A percentile compares a stretch with the other conserved stretches of the same genome.
These are phyloP conservation scores for Conger conger DNA, from an alignment of 2,113 vertebrate species.

Conservation along the genomic window DNA sequence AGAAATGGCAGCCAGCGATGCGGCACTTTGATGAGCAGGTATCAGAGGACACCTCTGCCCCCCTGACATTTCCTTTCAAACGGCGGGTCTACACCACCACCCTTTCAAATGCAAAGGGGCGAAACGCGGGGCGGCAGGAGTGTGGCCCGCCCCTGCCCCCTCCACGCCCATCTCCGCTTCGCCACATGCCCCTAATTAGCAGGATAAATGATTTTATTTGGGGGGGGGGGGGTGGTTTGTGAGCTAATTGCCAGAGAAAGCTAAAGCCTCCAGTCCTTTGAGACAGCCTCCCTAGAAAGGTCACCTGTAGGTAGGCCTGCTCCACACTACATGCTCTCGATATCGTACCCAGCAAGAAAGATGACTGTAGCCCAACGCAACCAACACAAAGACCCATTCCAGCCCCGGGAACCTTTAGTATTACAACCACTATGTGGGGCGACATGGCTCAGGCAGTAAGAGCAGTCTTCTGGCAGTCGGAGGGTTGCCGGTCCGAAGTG, in stretches of 20 bases:
- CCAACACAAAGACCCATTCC: background rate
- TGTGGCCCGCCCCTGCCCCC: conserved; percentile 23
- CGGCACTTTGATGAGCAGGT: conserved; percentile 42
- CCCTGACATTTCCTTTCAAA: conserved; percentile 68
- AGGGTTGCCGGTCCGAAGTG: too few species aligned
- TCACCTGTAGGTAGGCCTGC: background rate
- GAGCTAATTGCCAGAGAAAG: conserved; percentile 30
- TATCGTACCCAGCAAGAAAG: background rate
- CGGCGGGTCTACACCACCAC: conserved; percentile 11
- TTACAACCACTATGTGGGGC: too few species aligned
- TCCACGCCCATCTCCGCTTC: conserved; percentile 13
- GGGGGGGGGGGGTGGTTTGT: conserved; percentile 16
- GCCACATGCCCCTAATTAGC: conserved; percentile 48
- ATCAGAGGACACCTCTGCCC: conserved; percentile 47
- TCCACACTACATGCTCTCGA: background rate
- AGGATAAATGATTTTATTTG: conserved; percentile 37
- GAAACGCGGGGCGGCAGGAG: background rate
- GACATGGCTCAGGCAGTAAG: too few species aligned
- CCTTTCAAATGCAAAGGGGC: conserved; percentile 58
- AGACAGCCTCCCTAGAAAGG: conserved; percentile 27
- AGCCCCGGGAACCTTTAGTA: background rate
- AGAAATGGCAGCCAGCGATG: conserved; percentile 47
- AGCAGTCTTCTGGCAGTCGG: too few species aligned
- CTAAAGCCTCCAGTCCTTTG: conserved; percentile 14
- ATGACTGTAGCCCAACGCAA: too few species aligned